A percentile compares a stretch with the other conserved stretches of the same genome.
Evolutionary conservation across 1,140 invertebrate genomes (phyloP).

Genomic region (Chlorops oryzae): DNA sequence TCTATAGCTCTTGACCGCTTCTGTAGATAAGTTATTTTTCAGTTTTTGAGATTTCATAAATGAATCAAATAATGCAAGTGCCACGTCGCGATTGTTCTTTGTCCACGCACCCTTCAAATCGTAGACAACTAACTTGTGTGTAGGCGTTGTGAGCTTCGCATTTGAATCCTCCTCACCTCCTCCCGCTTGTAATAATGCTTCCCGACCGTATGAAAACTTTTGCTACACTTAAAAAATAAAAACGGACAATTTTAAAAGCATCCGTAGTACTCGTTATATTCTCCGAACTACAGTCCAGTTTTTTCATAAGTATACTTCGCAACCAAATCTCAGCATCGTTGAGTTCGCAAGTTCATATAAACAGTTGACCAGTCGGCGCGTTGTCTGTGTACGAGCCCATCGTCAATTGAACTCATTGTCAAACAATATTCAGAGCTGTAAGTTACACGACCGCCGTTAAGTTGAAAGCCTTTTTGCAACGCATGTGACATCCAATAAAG

Average conservation of each 20-base stretch:
- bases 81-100: conserved; percentile 88
- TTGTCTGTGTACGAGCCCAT: conserved; percentile 80
- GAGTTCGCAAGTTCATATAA: conserved; percentile 89
- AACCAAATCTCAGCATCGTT: conserved; percentile 88
- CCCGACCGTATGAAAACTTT: conserved; percentile 77
- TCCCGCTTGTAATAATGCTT: conserved; percentile 51
- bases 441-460: conserved; percentile 78
- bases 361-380: conserved; percentile 84
- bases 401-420: conserved; percentile 67
- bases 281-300: conserved; percentile 50
- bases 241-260: conserved; percentile 50
- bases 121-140: conserved; percentile 81
- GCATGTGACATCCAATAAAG: conserved; percentile 98
- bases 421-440: conserved; percentile 81
- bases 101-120: conserved; percentile 95
- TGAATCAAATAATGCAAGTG: conserved; percentile 89
- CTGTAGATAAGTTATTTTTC: conserved; percentile 92
- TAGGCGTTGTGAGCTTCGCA: conserved; percentile 58
- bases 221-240: conserved; percentile 82
- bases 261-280: conserved; percentile 41
- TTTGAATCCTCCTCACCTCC: conserved; percentile 38
- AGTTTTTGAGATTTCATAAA: conserved; percentile 88
- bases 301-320: conserved; percentile 69
- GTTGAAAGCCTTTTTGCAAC: conserved; percentile 88
- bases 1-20: conserved; percentile 88